Percentiles rank a stretch among this genome's conserved stretches.
These are phyloP conservation scores for Columba janthina DNA, from an alignment of 2,113 vertebrate genomes.

Conservation along the genomic window DNA sequence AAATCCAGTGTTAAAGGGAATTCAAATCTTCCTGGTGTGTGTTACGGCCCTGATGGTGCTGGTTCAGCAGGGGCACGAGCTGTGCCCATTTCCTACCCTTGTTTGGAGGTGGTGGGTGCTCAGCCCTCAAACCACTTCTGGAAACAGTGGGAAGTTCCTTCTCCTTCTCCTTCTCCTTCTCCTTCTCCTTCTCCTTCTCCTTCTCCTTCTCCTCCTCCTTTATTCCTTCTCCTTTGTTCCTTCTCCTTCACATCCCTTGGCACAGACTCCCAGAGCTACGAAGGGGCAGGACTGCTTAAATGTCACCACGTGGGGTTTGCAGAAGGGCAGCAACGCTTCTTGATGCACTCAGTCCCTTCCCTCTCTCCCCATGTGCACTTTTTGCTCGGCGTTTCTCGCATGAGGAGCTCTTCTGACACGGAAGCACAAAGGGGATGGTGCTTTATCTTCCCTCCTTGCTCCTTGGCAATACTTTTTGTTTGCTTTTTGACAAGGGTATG, in stretches of 20 bases:
- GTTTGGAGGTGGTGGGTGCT: neutral
- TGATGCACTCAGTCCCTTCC: neutral
- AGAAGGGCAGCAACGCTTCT: neutral
- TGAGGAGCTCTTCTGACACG: neutral
- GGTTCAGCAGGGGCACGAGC: neutral
- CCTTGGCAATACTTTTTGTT: neutral
- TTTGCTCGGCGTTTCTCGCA: neutral
- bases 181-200: too few species aligned
- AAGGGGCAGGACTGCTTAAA: neutral
- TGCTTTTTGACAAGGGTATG: neutral
- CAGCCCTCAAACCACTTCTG: neutral
- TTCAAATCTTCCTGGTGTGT: neutral
- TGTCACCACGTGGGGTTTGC: rapidly evolving
- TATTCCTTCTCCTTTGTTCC: too few species aligned
- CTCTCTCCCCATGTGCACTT: neutral
- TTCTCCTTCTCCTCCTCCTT: too few species aligned
- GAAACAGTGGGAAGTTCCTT: neutral
- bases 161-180: too few species aligned
- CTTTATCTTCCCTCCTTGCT: neutral
- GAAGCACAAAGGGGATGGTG: neutral
- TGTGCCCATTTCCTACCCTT: rapidly evolving
- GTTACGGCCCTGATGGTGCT: neutral
- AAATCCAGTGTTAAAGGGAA: neutral
- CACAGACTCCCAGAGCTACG: rapidly evolving
- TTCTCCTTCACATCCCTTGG: neutral